Conservation (phyloP, 2,888 invertebrate species). For the Eledona agricola region DNA sequence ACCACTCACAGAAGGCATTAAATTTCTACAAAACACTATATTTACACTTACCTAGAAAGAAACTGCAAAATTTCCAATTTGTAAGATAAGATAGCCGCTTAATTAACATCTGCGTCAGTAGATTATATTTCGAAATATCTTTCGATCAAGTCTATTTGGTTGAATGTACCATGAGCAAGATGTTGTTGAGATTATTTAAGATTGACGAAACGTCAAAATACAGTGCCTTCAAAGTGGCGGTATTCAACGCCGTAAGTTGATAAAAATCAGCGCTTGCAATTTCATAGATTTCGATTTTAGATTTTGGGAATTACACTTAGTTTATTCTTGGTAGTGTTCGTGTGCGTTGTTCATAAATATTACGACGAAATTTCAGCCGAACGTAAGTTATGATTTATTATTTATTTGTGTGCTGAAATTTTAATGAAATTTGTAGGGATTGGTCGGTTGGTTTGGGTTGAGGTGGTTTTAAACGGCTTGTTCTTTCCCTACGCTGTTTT, state of each 20-base stretch:
- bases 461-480: conserved; percentile 7
- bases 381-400: conserved; percentile 11
- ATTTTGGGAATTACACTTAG: conserved; percentile 2
- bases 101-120: conserved; percentile 24
- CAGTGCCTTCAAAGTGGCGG: conserved; percentile 10
- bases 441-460: conserved; percentile 12
- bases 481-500: conserved; percentile 14
- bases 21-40: too few species aligned
- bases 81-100: conserved; percentile 22
- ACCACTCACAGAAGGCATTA: too few species aligned
- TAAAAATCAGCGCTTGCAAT: background rate
- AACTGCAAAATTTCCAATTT: conserved; percentile 8
- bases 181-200: conserved; percentile 17
- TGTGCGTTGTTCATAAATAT: conserved; percentile 1
- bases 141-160: conserved; percentile 12
- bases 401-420: background rate
- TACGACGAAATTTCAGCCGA: conserved; percentile 8
- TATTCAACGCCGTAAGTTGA: conserved; percentile 17
- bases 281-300: conserved; percentile 6
- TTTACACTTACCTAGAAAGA: conserved; percentile 4
- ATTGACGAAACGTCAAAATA: conserved; percentile 15
- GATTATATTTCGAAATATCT: conserved; percentile 22
- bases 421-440: conserved; percentile 9
- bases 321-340: background rate
- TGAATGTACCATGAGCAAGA: conserved; percentile 9